These are phyloP conservation scores for Radopholus similis DNA, from an alignment of 1,140 invertebrate species.

Conservation along the genomic window DNA sequence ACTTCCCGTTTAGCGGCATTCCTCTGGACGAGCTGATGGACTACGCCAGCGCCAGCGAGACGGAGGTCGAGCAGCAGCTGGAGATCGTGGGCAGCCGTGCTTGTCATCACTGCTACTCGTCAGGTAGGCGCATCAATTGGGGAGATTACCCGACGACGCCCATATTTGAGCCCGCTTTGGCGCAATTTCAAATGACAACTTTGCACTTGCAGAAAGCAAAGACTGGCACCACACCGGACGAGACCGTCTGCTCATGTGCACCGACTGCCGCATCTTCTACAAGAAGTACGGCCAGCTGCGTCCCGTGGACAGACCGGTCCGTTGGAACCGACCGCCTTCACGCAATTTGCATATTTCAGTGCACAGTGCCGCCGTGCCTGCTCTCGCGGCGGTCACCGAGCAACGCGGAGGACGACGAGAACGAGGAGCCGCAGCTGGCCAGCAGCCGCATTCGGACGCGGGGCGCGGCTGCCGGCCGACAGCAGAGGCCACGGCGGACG, in stretches of 20 bases:
- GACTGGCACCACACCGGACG: constrained; percentile 77
- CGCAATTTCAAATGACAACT: neutral
- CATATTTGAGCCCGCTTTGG: neutral
- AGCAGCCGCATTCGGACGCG: constrained; percentile 14
- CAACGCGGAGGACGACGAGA: constrained; percentile 24
- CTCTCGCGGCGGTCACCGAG: constrained; percentile 14
- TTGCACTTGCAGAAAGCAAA: constrained; percentile 65
- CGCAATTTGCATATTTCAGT: neutral
- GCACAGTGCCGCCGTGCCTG: constrained; percentile 30
- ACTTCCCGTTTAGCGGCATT: neutral
- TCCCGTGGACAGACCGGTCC: constrained; percentile 62
- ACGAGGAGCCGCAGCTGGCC: constrained; percentile 15
- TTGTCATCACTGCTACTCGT: constrained; percentile 68
- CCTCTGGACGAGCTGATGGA: constrained; percentile 43
- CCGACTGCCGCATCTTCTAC: constrained; percentile 75
- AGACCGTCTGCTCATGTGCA: constrained; percentile 72
- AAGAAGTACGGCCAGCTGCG: constrained; percentile 79
- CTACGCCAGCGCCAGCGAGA: constrained; percentile 68
- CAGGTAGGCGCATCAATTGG: constrained; percentile 62
- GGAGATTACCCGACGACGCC: neutral
- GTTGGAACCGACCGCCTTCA: neutral
- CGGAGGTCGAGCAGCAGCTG: constrained; percentile 86
- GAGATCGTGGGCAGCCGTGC: constrained; percentile 70
- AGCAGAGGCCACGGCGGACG: constrained; percentile 12
- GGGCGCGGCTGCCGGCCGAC: constrained; percentile 16